Percentiles rank a stretch among this genome's conserved stretches.
Conservation (phyloP, 2,113 vertebrate genomes). For the rat (Rattus norvegicus) region GRCr8 NC_086019.1:48668501-48669000, state of each 20-base stretch:
- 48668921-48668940: background rate
- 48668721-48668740: background rate
- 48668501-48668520: background rate
- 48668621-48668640: background rate
- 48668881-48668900: background rate
- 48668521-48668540: background rate
- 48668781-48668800: background rate
- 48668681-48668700: background rate
- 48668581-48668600: background rate
- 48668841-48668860: background rate
- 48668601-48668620: background rate
- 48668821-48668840: background rate
- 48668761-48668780: background rate
- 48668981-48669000: background rate
- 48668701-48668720: accelerated
- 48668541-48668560: background rate
- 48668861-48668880: background rate
- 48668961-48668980: background rate
- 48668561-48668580: background rate
- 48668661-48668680: background rate
- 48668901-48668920: background rate
- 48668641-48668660: background rate
- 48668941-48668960: background rate
- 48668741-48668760: accelerated
- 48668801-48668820: too few relatives aligned